Percentiles rank a stretch among this genome's conserved stretches.
Conservation (phyloP, 1,140 invertebrate species). For the Venturia canescens region DNA sequence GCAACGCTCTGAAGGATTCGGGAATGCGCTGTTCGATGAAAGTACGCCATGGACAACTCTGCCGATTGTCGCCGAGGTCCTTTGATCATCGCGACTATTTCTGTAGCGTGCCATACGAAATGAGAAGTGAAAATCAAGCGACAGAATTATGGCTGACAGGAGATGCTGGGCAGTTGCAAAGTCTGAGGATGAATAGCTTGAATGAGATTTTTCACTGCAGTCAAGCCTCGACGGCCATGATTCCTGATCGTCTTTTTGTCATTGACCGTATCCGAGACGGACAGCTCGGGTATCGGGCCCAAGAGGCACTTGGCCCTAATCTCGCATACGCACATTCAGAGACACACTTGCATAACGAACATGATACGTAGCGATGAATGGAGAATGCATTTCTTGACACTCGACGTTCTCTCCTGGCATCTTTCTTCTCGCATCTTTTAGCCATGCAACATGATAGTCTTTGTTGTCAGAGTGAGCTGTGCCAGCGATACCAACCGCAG, state of each 20-base stretch:
- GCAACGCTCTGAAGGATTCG: conserved; percentile 12
- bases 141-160: conserved; percentile 1
- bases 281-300: conserved; percentile 1
- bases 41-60: conserved; percentile 13
- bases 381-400: conserved; percentile 52
- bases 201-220: conserved; percentile 32
- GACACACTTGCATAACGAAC: conserved; percentile 3
- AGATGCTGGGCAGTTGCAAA: conserved; percentile 28
- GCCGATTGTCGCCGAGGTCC: conserved; percentile 15
- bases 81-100: conserved; percentile 1
- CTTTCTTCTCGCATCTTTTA: conserved; percentile 26
- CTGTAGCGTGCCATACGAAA: conserved; percentile 13
- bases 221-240: background rate
- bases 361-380: conserved; percentile 36
- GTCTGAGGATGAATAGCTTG: conserved; percentile 38
- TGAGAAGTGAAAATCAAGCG: conserved; percentile 5
- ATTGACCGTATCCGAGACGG: conserved; percentile 35
- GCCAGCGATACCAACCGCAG: conserved; percentile 6
- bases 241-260: conserved; percentile 26
- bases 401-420: conserved; percentile 20
- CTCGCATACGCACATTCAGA: conserved; percentile 19
- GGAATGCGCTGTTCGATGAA: conserved; percentile 10
- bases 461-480: conserved; percentile 37
- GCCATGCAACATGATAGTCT: conserved; percentile 28
- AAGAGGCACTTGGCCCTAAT: background rate